phyloP scores from a whole-genome alignment of 2,888 invertebrate species.

The Caenorhabditis doughertyi region DNA sequence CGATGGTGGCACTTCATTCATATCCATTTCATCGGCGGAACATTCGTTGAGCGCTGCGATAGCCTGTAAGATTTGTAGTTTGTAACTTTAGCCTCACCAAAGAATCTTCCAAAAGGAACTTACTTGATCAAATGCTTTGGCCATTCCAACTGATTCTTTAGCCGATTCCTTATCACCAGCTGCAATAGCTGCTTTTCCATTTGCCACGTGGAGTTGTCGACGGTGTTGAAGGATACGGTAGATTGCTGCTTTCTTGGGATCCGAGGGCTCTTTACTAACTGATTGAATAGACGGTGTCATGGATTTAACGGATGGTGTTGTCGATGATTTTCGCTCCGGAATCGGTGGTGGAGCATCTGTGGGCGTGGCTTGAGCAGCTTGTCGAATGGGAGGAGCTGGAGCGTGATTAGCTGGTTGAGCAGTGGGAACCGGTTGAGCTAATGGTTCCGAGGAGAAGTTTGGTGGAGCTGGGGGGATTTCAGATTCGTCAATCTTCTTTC shows the following conservation, averaged over 20 bases:
- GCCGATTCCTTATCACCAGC: conserved; percentile 73
- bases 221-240: conserved; percentile 60
- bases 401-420: conserved; percentile 57
- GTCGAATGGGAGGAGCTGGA: conserved; percentile 37
- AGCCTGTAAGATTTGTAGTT: conserved; percentile 61
- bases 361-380: conserved; percentile 41
- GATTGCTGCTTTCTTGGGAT: conserved; percentile 61
- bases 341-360: conserved; percentile 40
- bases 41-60: conserved; percentile 67
- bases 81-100: no score
- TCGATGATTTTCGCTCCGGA: conserved; percentile 33
- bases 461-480: conserved; percentile 73
- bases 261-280: conserved; percentile 30
- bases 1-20: conserved; percentile 77
- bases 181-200: conserved; percentile 73
- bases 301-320: conserved; percentile 22
- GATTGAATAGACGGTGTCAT: conserved; percentile 10
- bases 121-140: conserved; percentile 77
- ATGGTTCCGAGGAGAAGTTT: conserved; percentile 49
- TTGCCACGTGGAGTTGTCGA: conserved; percentile 66
- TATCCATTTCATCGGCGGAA: conserved; percentile 74
- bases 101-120: neutral
- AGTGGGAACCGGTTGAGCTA: conserved; percentile 21
- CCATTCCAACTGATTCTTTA: conserved; percentile 69
- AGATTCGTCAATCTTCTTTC: conserved; percentile 61